Percentiles rank a stretch among this genome's conserved stretches.
Conservation (phyloP, 2,888 invertebrate genomes). For the Tigriopus californicus region DNA sequence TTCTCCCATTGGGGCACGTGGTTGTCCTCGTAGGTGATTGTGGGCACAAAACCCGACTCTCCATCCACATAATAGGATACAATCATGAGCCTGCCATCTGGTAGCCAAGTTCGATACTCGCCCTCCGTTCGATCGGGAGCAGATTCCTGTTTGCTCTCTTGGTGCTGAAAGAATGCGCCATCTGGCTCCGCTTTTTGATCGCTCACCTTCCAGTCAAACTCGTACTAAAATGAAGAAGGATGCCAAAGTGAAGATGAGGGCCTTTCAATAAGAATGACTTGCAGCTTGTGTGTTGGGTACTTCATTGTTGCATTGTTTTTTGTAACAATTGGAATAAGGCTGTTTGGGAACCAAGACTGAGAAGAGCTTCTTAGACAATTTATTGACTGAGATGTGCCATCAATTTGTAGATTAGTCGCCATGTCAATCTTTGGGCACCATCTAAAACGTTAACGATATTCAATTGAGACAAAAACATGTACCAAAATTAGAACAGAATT, state of each 20-base stretch:
- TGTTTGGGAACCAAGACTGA: too few species aligned
- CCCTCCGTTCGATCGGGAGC: constrained; percentile 45
- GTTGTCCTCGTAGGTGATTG: constrained; percentile 42
- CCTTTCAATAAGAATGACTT: neutral
- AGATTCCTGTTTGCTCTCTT: constrained; percentile 44
- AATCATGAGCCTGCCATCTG: constrained; percentile 51
- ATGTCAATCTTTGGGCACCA: too few species aligned
- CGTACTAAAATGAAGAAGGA: constrained; percentile 36
- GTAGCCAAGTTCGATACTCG: constrained; percentile 44
- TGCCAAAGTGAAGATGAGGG: neutral
- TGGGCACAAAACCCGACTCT: constrained; percentile 50
- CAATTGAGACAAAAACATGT: too few species aligned
- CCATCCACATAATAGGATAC: constrained; percentile 51
- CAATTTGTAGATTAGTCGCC: too few species aligned
- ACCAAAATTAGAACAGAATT: too few species aligned
- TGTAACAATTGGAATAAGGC: too few species aligned
- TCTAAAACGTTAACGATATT: too few species aligned
- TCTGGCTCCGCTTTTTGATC: constrained; percentile 40
- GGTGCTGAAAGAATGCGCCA: constrained; percentile 30
- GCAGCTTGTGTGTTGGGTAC: too few species aligned
- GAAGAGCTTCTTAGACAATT: too few species aligned
- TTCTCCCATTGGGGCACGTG: constrained; percentile 17
- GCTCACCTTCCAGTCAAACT: constrained; percentile 52
- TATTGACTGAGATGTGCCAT: too few species aligned
- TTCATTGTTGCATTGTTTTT: too few species aligned